Evolutionary conservation across 2,888 invertebrate species (phyloP), one percentile per base, ranked within the genome.

Genomic region (Crocallis elinguaria): DNA sequence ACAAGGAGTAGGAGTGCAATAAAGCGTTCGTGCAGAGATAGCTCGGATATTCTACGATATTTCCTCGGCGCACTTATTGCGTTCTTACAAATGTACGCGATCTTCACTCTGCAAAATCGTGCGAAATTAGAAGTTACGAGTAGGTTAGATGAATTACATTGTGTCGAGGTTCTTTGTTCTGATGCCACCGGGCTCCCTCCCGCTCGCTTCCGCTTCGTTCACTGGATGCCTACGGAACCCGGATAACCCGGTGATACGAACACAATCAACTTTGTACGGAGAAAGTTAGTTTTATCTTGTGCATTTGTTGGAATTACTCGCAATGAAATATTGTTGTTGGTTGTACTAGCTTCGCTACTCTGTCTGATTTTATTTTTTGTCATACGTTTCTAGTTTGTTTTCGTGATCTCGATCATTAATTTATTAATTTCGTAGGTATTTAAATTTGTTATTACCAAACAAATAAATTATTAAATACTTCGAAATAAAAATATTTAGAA

Each of bases 111-210:
- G 29, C 36, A 23, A 52, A 36, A 52, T 45, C 41, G 29, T 46
- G 52, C 52, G 45, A 43, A 56, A 46, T 45, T 37, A 35, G 30
- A 9, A 55, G 46, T 55, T 45, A 41, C 43, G 38, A 44, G 57
- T 38, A 59, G 55, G 62, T 37, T 46, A 42, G 57, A 56, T 57
- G 60, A 66, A 29, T 49, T 52, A 52, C 53, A 52, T 52, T 52
- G 51, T 51, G 62, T 50, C 64, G 62, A 56, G 53, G 55, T 50
- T 64, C 73, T 75, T 75, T 78, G 75, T 78, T 73, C 58, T 59
- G 60, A 54, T 66, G 67, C 63, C 67, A 60, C 33, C 45, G 56
- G 60, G 64, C 35, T 60, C 57, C 54, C 35, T 60, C 57, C 54
- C 64, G 56, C 53, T 62, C 56, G 59, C 60, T 73, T 75, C 72